Conservation (phyloP, 1,140 invertebrate genomes). For the Cyrtorhinus lividipennis region DNA sequence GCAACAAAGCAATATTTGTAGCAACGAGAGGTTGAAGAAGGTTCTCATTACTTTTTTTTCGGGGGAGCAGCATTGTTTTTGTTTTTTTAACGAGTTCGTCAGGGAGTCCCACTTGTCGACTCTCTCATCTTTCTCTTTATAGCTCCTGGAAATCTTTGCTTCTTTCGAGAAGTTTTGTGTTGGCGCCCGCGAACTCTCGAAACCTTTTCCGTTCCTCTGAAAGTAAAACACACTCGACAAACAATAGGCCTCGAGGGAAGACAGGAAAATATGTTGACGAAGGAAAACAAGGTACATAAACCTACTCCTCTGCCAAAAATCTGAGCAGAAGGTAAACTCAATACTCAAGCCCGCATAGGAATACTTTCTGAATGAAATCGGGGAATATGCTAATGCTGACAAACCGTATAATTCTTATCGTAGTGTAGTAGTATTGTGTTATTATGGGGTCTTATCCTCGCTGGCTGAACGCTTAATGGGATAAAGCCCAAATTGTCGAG, state of each 20-base stretch:
- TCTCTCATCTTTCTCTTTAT: not conserved
- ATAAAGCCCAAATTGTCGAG: too few relatives aligned
- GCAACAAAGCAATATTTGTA: not conserved
- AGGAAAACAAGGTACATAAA: too few relatives aligned
- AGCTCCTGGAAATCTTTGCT: not conserved
- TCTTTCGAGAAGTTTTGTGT: not conserved
- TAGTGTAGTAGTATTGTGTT: too few relatives aligned
- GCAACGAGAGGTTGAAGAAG: not conserved
- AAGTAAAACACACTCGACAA: too few relatives aligned
- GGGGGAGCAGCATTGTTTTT: not conserved
- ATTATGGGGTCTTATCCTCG: too few relatives aligned
- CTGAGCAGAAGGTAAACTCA: not conserved
- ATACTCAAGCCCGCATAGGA: too few relatives aligned
- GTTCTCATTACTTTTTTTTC: not conserved
- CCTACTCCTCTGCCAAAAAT: not conserved
- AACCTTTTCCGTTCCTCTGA: not conserved
- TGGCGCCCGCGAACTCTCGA: not conserved
- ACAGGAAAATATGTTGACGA: too few relatives aligned
- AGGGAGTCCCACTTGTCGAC: not conserved
- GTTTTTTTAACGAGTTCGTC: not conserved
- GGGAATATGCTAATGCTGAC: too few relatives aligned
- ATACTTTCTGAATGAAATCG: too few relatives aligned
- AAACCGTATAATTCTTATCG: too few relatives aligned
- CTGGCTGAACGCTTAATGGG: too few relatives aligned
- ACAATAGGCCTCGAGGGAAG: too few relatives aligned